phyloP scores from a whole-genome alignment of 1,140 invertebrate genomes.

The Lepidurus arcticus region DNA sequence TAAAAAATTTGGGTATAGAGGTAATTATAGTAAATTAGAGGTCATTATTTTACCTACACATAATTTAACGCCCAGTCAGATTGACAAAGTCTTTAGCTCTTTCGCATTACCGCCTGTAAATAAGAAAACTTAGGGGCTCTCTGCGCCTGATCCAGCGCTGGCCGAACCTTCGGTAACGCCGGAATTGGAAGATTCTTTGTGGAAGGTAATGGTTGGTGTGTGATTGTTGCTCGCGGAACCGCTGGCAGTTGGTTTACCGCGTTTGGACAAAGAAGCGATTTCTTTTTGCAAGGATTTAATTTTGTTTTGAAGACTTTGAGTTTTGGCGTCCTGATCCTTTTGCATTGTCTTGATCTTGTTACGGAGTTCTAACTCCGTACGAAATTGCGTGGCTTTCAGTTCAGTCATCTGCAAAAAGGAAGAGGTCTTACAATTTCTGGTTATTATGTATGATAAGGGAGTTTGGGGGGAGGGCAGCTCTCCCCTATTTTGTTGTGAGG shows the following conservation, averaged over 20 bases:
- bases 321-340: constrained; percentile 72
- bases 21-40: neutral
- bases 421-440: constrained; percentile 26
- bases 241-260: constrained; percentile 50
- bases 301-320: constrained; percentile 68
- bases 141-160: neutral
- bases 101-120: neutral
- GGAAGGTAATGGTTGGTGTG: constrained; percentile 2
- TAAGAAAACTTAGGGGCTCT: neutral
- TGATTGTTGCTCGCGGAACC: neutral
- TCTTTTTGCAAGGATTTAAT: constrained; percentile 73
- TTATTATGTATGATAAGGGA: neutral
- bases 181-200: constrained; percentile 15
- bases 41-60: constrained; percentile 9
- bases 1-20: neutral
- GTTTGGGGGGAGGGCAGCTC: neutral
- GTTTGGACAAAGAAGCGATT: constrained; percentile 74
- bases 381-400: constrained; percentile 84
- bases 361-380: constrained; percentile 74
- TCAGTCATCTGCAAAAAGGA: constrained; percentile 71
- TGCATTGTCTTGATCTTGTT: constrained; percentile 75
- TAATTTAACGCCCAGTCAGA: neutral
- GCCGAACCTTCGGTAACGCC: neutral
- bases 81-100: neutral
- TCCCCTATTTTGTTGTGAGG: neutral